Evolutionary conservation across 2,888 invertebrate genomes (phyloP), one percentile per base, ranked within the genome.

Genomic region (Scelioninae gen. 1): DNA sequence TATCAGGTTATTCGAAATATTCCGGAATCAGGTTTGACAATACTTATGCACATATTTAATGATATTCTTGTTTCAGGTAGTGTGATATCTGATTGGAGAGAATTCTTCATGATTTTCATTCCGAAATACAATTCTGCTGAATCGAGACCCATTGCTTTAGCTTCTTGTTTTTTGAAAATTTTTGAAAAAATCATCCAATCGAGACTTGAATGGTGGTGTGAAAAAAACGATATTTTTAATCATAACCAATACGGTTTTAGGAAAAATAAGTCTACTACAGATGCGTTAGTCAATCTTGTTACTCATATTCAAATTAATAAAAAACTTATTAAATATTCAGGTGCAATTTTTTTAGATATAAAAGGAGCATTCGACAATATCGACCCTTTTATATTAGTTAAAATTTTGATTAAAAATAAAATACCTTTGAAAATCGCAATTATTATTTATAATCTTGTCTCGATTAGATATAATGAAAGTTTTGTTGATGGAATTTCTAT

Each of bases 141-240:
- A 0, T 32, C 38, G 4, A 34, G 66, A n/a, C 66, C 66, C 4
- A 66, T 66, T 9, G 38, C 66, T 7, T 29, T 66, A 0, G 53
- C 66, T 38, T 66, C 51, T 1, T 53, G 66, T 53, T 15, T 66
- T 29, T 13, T 40, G 2, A 51, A 66, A 23, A 40, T 38, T 9
- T 66, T 34, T 16, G 66, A 68, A 55, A 13, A 32, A 10, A 55
- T 68, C 4, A 43, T 68, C 8, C 53, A 68, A 43, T 10, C 11
- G 2, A 51, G 65, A 66, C 32, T 66, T 0, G 65, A 66, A 40
- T 66, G 65, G 65, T 66, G 63, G 49, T 32, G 15, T 16, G 34
- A 63, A 49, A 47, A 63, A 7, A 9, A 63, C 34, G 15, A 13
- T 38, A 15, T 53, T n/a, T 66, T 66, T 9, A 0, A 53, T 40